Conservation (phyloP, 1,140 invertebrate species). For the Liolophura sinensis region DNA sequence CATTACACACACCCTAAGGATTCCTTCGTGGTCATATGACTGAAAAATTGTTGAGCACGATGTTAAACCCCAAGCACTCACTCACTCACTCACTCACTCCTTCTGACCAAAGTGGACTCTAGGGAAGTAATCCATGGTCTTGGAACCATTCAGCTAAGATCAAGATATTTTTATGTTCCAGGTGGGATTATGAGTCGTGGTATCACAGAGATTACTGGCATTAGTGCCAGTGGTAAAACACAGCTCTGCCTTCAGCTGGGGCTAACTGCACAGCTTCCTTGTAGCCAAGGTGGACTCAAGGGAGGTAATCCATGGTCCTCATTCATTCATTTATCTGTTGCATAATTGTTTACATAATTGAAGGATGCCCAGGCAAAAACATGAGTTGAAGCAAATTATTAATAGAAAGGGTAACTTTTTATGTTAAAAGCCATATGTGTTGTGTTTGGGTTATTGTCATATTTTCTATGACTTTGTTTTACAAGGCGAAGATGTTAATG, state of each 20-base stretch:
- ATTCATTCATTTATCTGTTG: background rate
- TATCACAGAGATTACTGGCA: conserved; percentile 82
- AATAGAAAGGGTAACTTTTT: background rate
- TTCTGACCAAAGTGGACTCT: background rate
- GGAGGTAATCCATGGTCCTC: conserved; percentile 54
- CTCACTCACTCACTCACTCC: too few relatives aligned
- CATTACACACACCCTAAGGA: too few relatives aligned
- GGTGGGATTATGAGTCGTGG: conserved; percentile 76
- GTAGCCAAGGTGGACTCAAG: conserved; percentile 56
- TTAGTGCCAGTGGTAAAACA: conserved; percentile 82
- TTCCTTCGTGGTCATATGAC: too few relatives aligned
- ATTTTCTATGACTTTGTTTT: conserved; percentile 1
- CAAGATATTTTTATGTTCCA: conserved; percentile 45
- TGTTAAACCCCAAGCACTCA: too few relatives aligned
- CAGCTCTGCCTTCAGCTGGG: conserved; percentile 79
- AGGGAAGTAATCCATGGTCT: background rate
- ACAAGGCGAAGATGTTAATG: too few relatives aligned
- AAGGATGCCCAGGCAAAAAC: background rate
- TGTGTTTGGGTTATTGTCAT: background rate
- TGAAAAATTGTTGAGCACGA: too few relatives aligned
- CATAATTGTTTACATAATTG: background rate
- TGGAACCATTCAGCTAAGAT: too few relatives aligned
- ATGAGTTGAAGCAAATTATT: background rate
- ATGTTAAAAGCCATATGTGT: background rate
- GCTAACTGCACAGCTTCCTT: conserved; percentile 65